These are phyloP conservation scores for Chiloscyllium punctatum DNA, from an alignment of 2,797 vertebrate genomes.

Conservation along the genomic window DNA sequence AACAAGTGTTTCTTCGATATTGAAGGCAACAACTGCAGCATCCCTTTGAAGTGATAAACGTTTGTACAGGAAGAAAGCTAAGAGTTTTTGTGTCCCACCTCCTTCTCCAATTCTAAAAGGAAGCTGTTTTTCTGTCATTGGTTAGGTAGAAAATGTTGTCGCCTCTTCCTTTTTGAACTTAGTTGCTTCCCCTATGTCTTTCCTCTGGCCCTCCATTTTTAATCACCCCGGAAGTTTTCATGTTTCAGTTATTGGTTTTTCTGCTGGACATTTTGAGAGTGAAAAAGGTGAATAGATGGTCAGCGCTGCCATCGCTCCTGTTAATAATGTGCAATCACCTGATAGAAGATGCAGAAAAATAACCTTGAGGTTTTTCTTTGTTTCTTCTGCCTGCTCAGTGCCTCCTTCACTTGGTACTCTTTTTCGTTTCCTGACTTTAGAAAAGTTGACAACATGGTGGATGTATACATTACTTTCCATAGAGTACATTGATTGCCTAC, in stretches of 20 bases:
- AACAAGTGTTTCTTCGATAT: constrained; percentile 10
- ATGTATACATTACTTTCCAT: not conserved
- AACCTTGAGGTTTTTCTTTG: not conserved
- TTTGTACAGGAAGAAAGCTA: not conserved
- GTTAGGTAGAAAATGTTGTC: not conserved
- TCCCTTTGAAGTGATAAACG: not conserved
- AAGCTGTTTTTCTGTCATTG: not conserved
- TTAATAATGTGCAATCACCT: not conserved
- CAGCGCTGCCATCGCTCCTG: not conserved
- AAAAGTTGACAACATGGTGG: not conserved
- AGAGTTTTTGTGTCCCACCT: not conserved
- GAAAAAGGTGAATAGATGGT: not conserved
- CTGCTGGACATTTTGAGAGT: not conserved
- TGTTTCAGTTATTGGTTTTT: not conserved
- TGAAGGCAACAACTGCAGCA: constrained; percentile 5
- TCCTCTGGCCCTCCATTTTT: not conserved
- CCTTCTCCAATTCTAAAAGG: not conserved
- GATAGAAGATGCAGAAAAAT: not conserved
- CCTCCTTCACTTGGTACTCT: not conserved
- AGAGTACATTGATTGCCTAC: not conserved
- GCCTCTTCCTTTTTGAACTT: not conserved
- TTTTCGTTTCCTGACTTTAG: too few relatives aligned
- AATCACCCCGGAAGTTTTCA: not conserved
- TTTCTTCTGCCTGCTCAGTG: not conserved
- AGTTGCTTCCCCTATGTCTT: not conserved